Evolutionary conservation across 2,797 vertebrate genomes (phyloP).

Genomic region (Chaunax sp.): DNA sequence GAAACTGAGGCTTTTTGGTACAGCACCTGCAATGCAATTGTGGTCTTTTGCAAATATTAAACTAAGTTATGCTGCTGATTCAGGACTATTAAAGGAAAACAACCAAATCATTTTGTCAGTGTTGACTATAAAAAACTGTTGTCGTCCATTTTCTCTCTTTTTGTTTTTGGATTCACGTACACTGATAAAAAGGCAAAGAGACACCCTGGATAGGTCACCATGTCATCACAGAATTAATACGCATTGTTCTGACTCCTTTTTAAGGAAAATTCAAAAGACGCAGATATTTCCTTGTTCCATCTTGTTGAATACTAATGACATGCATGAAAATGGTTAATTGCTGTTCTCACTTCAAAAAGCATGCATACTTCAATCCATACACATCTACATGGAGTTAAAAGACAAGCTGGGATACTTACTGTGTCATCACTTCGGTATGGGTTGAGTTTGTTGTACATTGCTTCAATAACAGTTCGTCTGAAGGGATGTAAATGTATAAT

Average conservation of each 20-base stretch:
- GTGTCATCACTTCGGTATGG: slow-evolving; percentile 98
- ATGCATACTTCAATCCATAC: slow-evolving; percentile 56
- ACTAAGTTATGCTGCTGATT: not conserved
- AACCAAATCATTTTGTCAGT: not conserved
- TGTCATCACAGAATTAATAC: not conserved
- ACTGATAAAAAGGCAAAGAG: not conserved
- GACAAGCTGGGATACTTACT: slow-evolving; percentile 88
- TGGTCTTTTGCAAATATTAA: slow-evolving; percentile 10
- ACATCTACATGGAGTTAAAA: slow-evolving; percentile 12
- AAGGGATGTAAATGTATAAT: slow-evolving; percentile 47
- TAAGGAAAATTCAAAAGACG: slow-evolving; percentile 4
- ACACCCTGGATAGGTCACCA: not conserved
- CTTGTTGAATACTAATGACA: slow-evolving; percentile 30
- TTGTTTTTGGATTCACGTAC: not conserved
- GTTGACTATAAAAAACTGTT: not conserved
- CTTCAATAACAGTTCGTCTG: slow-evolving; percentile 99
- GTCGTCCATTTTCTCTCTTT: not conserved
- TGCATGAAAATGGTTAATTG: slow-evolving; percentile 42
- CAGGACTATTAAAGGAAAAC: not conserved
- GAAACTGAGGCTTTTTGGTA: slow-evolving; percentile 25
- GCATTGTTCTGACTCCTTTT: not conserved
- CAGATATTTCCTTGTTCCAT: slow-evolving; percentile 1
- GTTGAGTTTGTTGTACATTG: slow-evolving; percentile 99
- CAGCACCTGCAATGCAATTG: slow-evolving; percentile 13
- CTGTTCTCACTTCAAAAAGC: slow-evolving; percentile 45